Evolutionary conservation across 2,797 vertebrate genomes (phyloP).

Genomic region (Echeneis naucrates): DNA sequence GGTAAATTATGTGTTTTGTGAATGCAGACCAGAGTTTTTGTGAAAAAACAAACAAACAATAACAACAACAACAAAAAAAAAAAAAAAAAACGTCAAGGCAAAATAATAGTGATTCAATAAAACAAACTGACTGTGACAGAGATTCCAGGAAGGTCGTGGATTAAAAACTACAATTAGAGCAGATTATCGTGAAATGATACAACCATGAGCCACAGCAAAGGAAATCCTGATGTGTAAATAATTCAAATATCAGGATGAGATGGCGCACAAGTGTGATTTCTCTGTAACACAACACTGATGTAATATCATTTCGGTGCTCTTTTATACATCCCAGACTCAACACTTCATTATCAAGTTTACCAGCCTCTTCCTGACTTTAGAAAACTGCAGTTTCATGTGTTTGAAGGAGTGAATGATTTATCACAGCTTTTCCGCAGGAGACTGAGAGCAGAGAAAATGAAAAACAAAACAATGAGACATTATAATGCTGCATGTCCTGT

Average conservation of each 20-base stretch:
- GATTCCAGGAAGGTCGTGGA: background rate
- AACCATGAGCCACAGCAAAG: background rate
- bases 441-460: background rate
- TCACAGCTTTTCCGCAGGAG: no score
- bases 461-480: no score
- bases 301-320: background rate
- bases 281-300: background rate
- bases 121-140: conserved; percentile 30
- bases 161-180: background rate
- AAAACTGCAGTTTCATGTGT: no score
- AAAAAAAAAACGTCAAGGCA: no score
- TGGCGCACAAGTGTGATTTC: background rate
- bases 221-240: background rate
- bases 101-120: conserved; percentile 12
- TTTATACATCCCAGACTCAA: background rate
- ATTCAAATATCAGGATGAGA: background rate
- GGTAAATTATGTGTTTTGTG: conserved; percentile 1
- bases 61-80: no score
- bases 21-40: background rate
- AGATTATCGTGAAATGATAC: conserved; percentile 4
- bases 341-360: background rate
- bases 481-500: no score
- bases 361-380: no score
- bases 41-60: conserved; percentile 2
- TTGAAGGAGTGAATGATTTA: no score